These are phyloP conservation scores for Brachyptera putata DNA, from an alignment of 2,888 invertebrate species.

Conservation along the genomic window DNA sequence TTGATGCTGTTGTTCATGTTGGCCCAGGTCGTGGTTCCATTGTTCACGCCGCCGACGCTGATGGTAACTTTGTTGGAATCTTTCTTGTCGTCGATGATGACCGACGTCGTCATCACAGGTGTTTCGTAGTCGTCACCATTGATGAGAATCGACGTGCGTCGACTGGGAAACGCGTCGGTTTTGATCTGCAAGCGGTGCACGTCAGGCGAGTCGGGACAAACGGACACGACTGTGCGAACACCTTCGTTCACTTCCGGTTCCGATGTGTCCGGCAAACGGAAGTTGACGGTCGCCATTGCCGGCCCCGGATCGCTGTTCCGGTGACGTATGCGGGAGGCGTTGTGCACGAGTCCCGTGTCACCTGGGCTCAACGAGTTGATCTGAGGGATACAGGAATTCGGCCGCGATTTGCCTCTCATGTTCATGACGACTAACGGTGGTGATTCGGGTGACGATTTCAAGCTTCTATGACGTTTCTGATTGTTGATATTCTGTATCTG, in stretches of 20 bases:
- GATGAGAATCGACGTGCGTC: conserved; percentile 63
- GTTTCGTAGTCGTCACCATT: conserved; percentile 60
- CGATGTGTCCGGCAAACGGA: conserved; percentile 15
- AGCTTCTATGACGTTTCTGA: conserved; percentile 16
- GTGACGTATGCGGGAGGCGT: conserved; percentile 26
- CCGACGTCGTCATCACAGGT: conserved; percentile 23
- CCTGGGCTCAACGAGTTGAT: not conserved
- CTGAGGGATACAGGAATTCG: conserved; percentile 31
- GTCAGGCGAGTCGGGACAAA: conserved; percentile 41
- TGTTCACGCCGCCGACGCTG: conserved; percentile 43
- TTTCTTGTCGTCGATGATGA: conserved; percentile 21
- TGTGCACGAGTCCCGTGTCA: not conserved
- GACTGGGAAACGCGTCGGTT: conserved; percentile 34
- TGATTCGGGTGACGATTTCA: conserved; percentile 1
- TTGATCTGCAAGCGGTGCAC: conserved; percentile 43
- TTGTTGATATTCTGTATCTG: conserved; percentile 37
- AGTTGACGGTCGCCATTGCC: not conserved
- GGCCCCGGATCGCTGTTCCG: conserved; percentile 29
- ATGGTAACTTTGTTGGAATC: conserved; percentile 47
- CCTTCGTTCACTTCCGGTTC: conserved; percentile 2
- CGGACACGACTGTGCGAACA: conserved; percentile 14
- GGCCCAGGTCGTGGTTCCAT: conserved; percentile 7
- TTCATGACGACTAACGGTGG: conserved; percentile 20
- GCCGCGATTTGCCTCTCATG: conserved; percentile 31
- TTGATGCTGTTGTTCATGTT: not conserved